Conservation (phyloP, 2,888 invertebrate species). For the Diarsia rubi region DNA sequence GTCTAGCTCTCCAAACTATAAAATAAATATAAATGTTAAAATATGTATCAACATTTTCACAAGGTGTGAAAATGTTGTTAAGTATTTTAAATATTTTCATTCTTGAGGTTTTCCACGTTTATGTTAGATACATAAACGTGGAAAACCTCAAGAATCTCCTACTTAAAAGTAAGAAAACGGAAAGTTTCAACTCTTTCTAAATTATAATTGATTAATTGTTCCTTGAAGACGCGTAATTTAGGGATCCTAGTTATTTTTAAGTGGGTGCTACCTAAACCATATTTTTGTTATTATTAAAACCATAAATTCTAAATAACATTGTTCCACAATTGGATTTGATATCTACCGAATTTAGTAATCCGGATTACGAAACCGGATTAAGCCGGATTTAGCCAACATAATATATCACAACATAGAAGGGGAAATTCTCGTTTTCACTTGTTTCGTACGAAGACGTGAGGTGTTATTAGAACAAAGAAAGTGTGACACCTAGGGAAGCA, state of each 20-base stretch:
- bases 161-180: background rate
- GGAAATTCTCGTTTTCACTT: constrained; percentile 32
- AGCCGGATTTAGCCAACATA: constrained; percentile 11
- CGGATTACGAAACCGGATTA: constrained; percentile 31
- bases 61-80: no score
- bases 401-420: constrained; percentile 23
- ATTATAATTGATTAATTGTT: background rate
- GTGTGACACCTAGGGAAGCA: constrained; percentile 43
- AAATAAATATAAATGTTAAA: background rate
- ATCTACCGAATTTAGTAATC: background rate
- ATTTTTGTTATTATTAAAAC: no score
- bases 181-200: background rate
- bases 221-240: no score
- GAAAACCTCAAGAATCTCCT: background rate
- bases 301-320: background rate
- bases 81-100: background rate
- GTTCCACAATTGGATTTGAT: constrained; percentile 12
- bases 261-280: no score
- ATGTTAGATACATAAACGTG: no score
- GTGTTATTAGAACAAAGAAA: constrained; percentile 51
- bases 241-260: background rate
- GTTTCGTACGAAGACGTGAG: constrained; percentile 19
- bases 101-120: no score
- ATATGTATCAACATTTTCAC: background rate
- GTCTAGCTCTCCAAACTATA: background rate